phyloP scores from a whole-genome alignment of 2,888 invertebrate species.

The Eilema depressum region DNA sequence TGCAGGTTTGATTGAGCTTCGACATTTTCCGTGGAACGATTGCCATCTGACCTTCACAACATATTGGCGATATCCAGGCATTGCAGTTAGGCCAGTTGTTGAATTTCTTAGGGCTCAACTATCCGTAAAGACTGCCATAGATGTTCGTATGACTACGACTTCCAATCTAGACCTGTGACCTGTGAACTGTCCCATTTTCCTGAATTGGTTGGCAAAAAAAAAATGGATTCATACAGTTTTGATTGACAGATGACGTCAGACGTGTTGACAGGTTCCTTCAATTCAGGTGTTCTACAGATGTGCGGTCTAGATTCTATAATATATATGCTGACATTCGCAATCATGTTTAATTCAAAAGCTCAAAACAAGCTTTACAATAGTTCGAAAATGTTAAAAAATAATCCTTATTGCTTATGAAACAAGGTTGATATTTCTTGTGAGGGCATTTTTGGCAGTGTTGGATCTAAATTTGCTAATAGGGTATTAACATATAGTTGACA shows the following conservation, averaged over 20 bases:
- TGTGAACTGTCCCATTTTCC: too few relatives aligned
- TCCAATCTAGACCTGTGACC: too few relatives aligned
- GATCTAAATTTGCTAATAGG: slow-evolving; percentile 34
- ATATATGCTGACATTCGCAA: not conserved
- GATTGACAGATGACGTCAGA: not conserved
- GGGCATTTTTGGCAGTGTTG: slow-evolving; percentile 3
- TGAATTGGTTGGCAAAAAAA: too few relatives aligned
- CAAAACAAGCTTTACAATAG: not conserved
- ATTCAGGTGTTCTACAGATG: not conserved
- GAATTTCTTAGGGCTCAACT: too few relatives aligned
- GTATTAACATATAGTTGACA: slow-evolving; percentile 46
- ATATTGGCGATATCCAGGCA: too few relatives aligned
- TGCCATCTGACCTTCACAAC: too few relatives aligned
- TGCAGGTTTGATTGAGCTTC: too few relatives aligned
- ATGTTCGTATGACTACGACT: too few relatives aligned
- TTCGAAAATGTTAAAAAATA: not conserved
- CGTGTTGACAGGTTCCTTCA: not conserved
- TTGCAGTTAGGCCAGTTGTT: too few relatives aligned
- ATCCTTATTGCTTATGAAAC: not conserved
- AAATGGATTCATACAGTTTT: not conserved
- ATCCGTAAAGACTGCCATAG: too few relatives aligned
- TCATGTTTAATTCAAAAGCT: slow-evolving; percentile 31
- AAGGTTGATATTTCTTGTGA: slow-evolving; percentile 14
- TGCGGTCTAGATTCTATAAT: not conserved
- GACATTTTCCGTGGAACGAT: too few relatives aligned